A percentile compares a stretch with the other conserved stretches of the same genome.
phyloP scores from a whole-genome alignment of 2,113 vertebrate genomes.

The Meles meles region DNA sequence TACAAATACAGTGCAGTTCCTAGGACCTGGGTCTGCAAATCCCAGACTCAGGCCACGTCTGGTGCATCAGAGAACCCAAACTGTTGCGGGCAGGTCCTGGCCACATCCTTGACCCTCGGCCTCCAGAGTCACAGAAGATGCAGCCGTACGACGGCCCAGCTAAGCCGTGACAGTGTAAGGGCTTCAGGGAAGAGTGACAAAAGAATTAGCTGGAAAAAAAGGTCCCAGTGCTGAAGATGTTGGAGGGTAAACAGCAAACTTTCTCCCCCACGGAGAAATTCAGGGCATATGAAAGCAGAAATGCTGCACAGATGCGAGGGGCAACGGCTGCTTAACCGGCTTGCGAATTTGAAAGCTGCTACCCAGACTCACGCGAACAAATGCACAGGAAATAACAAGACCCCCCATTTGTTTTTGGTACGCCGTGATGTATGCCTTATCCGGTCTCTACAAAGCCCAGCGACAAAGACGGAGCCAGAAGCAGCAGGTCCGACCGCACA shows the following conservation, averaged over 20 bases:
- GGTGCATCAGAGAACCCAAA: background rate
- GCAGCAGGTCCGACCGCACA: background rate
- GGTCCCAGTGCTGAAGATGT: background rate
- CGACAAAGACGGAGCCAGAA: background rate
- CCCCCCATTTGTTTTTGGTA: background rate
- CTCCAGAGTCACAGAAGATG: background rate
- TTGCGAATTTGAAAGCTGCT: background rate
- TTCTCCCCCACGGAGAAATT: background rate
- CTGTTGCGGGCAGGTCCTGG: background rate
- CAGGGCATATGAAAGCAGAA: background rate
- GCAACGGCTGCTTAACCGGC: background rate
- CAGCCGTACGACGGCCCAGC: background rate
- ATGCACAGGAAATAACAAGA: background rate
- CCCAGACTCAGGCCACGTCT: background rate
- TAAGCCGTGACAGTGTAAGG: background rate
- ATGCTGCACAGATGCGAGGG: background rate
- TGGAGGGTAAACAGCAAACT: background rate
- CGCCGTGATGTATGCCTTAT: background rate
- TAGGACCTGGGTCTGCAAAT: background rate
- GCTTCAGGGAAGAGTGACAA: background rate
- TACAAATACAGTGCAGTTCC: background rate
- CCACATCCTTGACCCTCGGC: background rate
- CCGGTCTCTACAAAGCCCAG: background rate
- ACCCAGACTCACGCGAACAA: background rate
- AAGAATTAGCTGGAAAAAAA: background rate